Percentiles rank a stretch among this genome's conserved stretches.
Conservation (phyloP, 2,888 invertebrate species). For the Rhabditoides inermis region DNA sequence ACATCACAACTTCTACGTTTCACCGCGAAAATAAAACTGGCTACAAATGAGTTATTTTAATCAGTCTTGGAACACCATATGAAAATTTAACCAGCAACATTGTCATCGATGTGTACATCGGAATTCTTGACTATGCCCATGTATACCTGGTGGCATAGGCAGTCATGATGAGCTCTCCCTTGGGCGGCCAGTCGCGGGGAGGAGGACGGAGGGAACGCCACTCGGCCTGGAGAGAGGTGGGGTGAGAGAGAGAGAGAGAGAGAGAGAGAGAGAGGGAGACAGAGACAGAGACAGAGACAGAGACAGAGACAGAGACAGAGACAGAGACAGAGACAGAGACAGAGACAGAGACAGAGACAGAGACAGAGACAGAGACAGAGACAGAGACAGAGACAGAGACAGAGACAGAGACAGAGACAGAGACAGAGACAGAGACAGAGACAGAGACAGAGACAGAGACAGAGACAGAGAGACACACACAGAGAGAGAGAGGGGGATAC, state of each 20-base stretch:
- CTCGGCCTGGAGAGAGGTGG: constrained; percentile 16
- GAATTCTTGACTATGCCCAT: neutral
- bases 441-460: neutral
- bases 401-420: neutral
- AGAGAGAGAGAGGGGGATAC: neutral
- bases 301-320: neutral
- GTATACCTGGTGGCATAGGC: constrained; percentile 16
- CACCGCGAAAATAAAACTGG: too few species aligned
- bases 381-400: neutral
- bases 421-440: neutral
- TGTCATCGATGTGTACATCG: neutral
- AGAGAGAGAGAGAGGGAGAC: neutral
- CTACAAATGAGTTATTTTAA: too few species aligned
- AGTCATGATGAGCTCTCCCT: constrained; percentile 21
- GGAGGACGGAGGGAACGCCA: constrained; percentile 15
- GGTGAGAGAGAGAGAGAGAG: neutral
- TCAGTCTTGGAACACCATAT: too few species aligned
- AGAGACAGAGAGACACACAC: neutral
- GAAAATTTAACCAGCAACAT: neutral
- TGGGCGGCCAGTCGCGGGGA: constrained; percentile 26
- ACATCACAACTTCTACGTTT: too few species aligned
- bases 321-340: neutral
- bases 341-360: neutral
- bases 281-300: neutral
- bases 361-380: neutral